Conservation (phyloP, 2,113 vertebrate genomes). For the Hucho hucho region DNA sequence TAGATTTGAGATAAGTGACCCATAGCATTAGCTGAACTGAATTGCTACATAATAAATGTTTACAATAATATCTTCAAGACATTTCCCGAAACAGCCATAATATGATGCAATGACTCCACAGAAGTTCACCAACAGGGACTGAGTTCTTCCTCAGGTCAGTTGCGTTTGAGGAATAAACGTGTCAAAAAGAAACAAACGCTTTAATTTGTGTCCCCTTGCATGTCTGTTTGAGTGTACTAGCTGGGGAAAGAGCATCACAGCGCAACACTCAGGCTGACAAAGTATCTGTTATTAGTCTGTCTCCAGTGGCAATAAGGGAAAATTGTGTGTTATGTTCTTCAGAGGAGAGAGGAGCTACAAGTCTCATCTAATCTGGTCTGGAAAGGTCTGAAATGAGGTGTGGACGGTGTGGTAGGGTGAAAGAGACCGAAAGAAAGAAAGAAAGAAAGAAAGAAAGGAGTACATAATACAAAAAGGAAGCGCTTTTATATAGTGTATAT, state of each 20-base stretch:
- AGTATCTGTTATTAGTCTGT: neutral
- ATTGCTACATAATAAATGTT: too few relatives aligned
- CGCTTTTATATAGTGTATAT: too few relatives aligned
- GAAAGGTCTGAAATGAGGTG: neutral
- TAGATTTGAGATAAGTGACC: too few relatives aligned
- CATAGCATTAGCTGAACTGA: too few relatives aligned
- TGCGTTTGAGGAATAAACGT: conserved; percentile 28
- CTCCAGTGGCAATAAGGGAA: conserved; percentile 4
- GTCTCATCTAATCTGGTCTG: neutral
- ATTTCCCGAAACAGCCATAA: conserved; percentile 33
- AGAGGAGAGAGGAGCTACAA: neutral
- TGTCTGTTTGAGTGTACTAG: conserved; percentile 1
- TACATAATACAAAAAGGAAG: too few relatives aligned
- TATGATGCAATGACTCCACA: neutral
- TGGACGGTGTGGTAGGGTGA: neutral
- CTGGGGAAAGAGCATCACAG: neutral
- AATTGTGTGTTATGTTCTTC: conserved; percentile 15
- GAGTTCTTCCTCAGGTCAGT: conserved; percentile 7
- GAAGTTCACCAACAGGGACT: conserved; percentile 8
- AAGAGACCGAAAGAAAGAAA: too few relatives aligned
- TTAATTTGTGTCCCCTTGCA: neutral
- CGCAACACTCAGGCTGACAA: neutral
- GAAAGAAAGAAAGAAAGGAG: too few relatives aligned
- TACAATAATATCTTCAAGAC: too few relatives aligned
- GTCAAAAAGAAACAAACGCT: conserved; percentile 14